Evolutionary conservation across 2,888 invertebrate species (phyloP).

Genomic region (Furcula furcula): DNA sequence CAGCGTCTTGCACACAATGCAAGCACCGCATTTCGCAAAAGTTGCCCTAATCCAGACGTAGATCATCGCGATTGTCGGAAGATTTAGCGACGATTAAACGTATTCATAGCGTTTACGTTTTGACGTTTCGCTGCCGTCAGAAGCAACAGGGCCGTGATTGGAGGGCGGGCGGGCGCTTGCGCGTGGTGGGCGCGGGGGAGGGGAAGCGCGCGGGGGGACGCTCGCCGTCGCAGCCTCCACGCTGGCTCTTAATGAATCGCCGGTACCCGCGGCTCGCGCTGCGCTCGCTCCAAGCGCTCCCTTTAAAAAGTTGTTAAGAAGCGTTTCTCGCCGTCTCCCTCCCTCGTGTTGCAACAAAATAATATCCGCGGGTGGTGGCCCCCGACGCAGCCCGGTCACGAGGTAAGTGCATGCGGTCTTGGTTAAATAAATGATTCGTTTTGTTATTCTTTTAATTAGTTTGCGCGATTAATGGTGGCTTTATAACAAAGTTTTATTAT

Average conservation of each 20-base stretch:
- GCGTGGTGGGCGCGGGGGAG: conserved; percentile 29
- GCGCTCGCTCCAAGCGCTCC: conserved; percentile 66
- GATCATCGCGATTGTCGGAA: conserved; percentile 65
- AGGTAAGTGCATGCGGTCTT: conserved; percentile 45
- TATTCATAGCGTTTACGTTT: conserved; percentile 76
- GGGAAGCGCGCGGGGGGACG: conserved; percentile 43
- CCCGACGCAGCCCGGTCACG: conserved; percentile 38
- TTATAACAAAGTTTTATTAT: neutral
- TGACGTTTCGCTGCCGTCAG: conserved; percentile 69
- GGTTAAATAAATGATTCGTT: conserved; percentile 26
- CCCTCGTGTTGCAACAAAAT: conserved; percentile 58
- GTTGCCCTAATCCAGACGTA: conserved; percentile 61
- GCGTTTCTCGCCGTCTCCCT: conserved; percentile 66
- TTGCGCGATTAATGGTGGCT: conserved; percentile 7
- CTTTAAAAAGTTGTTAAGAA: conserved; percentile 64
- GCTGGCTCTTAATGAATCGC: conserved; percentile 77
- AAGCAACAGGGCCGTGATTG: conserved; percentile 78
- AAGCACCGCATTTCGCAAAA: conserved; percentile 45
- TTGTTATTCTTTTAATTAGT: conserved; percentile 21
- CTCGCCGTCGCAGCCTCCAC: conserved; percentile 68
- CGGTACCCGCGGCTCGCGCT: conserved; percentile 76
- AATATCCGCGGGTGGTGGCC: conserved; percentile 48
- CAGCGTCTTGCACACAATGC: conserved; percentile 43
- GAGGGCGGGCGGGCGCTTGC: conserved; percentile 59
- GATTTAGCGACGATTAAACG: conserved; percentile 69